Evolutionary conservation across 2,797 vertebrate genomes (phyloP).

Genomic region (Kryptopterus vitreolus): DNA sequence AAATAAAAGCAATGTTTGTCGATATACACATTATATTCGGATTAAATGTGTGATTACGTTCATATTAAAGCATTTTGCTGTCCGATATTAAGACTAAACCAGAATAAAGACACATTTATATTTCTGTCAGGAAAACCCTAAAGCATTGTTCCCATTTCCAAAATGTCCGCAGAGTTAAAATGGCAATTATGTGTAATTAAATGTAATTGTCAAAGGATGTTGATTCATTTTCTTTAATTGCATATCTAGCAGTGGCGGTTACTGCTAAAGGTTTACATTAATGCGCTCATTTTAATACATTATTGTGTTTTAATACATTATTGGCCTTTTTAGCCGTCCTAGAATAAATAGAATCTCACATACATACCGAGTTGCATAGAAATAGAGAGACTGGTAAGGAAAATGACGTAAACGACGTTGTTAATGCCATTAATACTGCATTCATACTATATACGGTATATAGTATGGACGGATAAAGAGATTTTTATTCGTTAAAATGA

Average conservation of each 20-base stretch:
- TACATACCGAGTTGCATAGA: too few relatives aligned
- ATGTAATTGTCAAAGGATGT: neutral
- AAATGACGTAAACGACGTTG: too few relatives aligned
- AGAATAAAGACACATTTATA: neutral
- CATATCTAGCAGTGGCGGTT: neutral
- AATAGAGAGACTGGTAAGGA: too few relatives aligned
- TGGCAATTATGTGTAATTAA: neutral
- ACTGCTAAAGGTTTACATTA: neutral
- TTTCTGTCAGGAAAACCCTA: neutral
- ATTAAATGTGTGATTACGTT: neutral
- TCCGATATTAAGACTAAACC: neutral
- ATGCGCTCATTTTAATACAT: neutral
- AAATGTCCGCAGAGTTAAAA: neutral
- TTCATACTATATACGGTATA: too few relatives aligned
- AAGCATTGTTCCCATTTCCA: too few relatives aligned
- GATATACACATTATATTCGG: neutral
- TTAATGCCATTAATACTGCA: too few relatives aligned
- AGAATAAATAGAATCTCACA: too few relatives aligned
- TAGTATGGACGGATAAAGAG: neutral
- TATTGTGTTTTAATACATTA: too few relatives aligned
- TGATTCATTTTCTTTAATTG: neutral
- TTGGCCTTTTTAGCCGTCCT: too few relatives aligned
- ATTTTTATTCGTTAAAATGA: neutral
- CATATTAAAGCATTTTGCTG: too few relatives aligned
- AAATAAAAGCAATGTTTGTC: neutral